Evolutionary conservation across 1,140 invertebrate genomes (phyloP).

Genomic region (Eumeta japonica): DNA sequence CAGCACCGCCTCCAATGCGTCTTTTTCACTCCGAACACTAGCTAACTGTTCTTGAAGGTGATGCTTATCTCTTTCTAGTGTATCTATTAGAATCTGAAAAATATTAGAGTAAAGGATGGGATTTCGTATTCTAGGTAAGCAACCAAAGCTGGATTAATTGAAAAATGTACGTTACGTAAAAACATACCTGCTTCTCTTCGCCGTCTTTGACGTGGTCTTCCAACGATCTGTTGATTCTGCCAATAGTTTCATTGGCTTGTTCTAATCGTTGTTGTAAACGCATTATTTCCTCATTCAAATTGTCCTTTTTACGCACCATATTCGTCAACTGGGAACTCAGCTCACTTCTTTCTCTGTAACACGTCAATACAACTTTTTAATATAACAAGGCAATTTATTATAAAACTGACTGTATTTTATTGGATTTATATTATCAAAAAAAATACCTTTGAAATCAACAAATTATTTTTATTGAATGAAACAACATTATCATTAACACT

Average conservation of each 20-base stretch:
- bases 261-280: slow-evolving; percentile 72
- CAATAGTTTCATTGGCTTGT: slow-evolving; percentile 75
- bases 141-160: no score
- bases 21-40: slow-evolving; percentile 74
- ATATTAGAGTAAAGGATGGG: neutral
- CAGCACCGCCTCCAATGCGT: slow-evolving; percentile 75
- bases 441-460: no score
- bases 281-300: slow-evolving; percentile 73
- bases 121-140: no score
- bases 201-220: slow-evolving; percentile 80
- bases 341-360: slow-evolving; percentile 68
- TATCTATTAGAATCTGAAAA: slow-evolving; percentile 68
- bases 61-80: slow-evolving; percentile 76
- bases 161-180: no score
- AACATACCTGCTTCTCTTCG: slow-evolving; percentile 74
- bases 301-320: slow-evolving; percentile 74
- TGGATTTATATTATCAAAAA: no score
- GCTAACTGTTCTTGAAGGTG: slow-evolving; percentile 72
- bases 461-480: no score
- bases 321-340: slow-evolving; percentile 74
- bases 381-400: slow-evolving; percentile 33
- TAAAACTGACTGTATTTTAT: neutral
- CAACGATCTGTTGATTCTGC: slow-evolving; percentile 71
- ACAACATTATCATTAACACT: no score
- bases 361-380: slow-evolving; percentile 63